phyloP scores from a whole-genome alignment of 2,797 vertebrate species.

The Cheirogaleus major region DNA sequence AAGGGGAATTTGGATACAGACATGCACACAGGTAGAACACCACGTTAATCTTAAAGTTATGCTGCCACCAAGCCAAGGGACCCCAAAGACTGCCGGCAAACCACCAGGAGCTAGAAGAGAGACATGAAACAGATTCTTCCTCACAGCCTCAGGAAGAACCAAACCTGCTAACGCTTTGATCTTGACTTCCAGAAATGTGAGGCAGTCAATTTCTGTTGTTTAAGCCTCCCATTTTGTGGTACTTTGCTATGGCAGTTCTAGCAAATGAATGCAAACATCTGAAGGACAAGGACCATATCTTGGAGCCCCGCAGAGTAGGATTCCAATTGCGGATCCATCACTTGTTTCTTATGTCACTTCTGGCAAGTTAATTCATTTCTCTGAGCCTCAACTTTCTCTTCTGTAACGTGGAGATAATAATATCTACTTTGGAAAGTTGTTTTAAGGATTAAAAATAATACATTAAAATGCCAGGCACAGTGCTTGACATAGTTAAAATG shows the following conservation, averaged over 20 bases:
- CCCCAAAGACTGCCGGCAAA: background rate
- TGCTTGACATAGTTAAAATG: background rate
- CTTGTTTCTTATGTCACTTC: background rate
- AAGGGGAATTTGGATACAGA: background rate
- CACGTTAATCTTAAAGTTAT: background rate
- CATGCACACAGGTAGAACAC: background rate
- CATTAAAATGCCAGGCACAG: background rate
- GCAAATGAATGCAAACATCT: background rate
- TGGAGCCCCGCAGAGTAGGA: background rate
- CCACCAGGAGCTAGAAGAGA: background rate
- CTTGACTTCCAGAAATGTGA: background rate
- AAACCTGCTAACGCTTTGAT: background rate
- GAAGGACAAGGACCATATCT: background rate
- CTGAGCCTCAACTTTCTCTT: background rate
- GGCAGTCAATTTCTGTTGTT: too few relatives aligned
- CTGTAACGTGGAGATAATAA: slow-evolving; percentile 9
- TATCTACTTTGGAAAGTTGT: background rate
- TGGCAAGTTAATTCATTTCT: background rate
- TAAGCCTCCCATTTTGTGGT: background rate
- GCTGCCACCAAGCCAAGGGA: background rate
- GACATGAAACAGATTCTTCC: background rate
- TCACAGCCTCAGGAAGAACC: background rate
- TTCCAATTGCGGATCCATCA: background rate
- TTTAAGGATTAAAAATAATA: slow-evolving; percentile 42
- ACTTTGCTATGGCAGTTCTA: background rate